These are phyloP conservation scores for Agapetus fuscipes DNA, from an alignment of 2,888 invertebrate species.

Conservation along the genomic window DNA sequence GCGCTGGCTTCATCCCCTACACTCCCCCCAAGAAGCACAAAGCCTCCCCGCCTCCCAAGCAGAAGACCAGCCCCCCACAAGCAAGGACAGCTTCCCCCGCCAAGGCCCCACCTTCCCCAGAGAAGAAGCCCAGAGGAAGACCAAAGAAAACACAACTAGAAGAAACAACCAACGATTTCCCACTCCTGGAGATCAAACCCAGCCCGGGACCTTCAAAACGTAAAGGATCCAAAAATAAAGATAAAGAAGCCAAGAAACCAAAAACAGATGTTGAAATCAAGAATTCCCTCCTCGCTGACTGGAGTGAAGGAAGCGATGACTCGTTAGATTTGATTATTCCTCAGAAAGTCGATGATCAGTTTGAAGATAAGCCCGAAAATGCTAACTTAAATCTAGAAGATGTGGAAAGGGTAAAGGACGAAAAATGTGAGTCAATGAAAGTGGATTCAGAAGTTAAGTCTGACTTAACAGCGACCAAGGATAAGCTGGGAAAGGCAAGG, in stretches of 20 bases:
- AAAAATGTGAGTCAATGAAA: too few relatives aligned
- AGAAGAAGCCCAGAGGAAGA: slow-evolving; percentile 21
- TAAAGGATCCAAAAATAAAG: slow-evolving; percentile 29
- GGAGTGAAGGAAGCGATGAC: slow-evolving; percentile 56
- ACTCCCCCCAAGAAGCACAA: slow-evolving; percentile 32
- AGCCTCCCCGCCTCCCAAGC: slow-evolving; percentile 22
- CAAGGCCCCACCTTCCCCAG: neutral
- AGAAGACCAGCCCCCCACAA: too few relatives aligned
- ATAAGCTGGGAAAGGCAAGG: too few relatives aligned
- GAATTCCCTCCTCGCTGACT: slow-evolving; percentile 63
- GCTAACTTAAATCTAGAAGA: too few relatives aligned
- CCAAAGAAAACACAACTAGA: slow-evolving; percentile 13
- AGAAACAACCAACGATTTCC: neutral
- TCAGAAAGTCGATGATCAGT: too few relatives aligned
- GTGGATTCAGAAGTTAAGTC: slow-evolving; percentile 23
- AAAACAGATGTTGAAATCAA: slow-evolving; percentile 56
- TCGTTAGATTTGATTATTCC: slow-evolving; percentile 24
- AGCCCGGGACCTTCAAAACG: slow-evolving; percentile 26
- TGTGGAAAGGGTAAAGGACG: neutral
- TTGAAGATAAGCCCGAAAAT: too few relatives aligned
- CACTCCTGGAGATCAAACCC: neutral
- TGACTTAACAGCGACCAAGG: too few relatives aligned
- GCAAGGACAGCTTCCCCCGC: neutral
- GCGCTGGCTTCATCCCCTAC: slow-evolving; percentile 41
- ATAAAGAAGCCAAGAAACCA: slow-evolving; percentile 37